A percentile compares a stretch with the other conserved stretches of the same genome.
phyloP scores from a whole-genome alignment of 2,888 invertebrate species.

The Notodonta ziczac region DNA sequence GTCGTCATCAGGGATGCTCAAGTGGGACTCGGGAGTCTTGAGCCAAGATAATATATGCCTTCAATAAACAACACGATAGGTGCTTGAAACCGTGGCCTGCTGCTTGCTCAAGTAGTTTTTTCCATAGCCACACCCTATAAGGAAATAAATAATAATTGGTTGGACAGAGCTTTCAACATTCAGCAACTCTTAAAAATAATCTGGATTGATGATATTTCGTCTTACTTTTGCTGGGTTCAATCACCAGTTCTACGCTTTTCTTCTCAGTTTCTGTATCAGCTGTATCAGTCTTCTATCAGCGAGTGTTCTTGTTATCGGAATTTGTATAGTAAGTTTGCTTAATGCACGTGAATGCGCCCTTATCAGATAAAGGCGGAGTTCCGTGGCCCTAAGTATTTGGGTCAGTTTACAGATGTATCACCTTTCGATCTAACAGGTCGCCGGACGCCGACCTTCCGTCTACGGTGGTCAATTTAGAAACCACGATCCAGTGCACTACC shows the following conservation, averaged over 20 bases:
- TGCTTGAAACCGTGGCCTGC: not conserved
- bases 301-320: conserved; percentile 7
- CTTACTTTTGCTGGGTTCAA: too few relatives aligned
- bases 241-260: too few relatives aligned
- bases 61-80: not conserved
- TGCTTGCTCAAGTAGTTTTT: not conserved
- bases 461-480: conserved; percentile 65
- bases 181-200: too few relatives aligned
- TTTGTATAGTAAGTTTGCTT: conserved; percentile 8
- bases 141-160: too few relatives aligned
- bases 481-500: conserved; percentile 62
- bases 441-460: conserved; percentile 53
- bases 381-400: conserved; percentile 28
- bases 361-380: conserved; percentile 32
- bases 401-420: conserved; percentile 31
- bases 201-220: too few relatives aligned
- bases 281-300: too few relatives aligned
- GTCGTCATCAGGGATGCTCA: not conserved
- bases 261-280: too few relatives aligned
- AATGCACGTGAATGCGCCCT: conserved; percentile 13
- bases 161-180: too few relatives aligned
- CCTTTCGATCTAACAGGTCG: conserved; percentile 42
- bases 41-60: not conserved
- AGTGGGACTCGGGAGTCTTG: conserved; percentile 2
- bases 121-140: too few relatives aligned